Evolutionary conservation across 1,140 invertebrate species (phyloP).

Genomic region (Coptotermes formosanus): DNA sequence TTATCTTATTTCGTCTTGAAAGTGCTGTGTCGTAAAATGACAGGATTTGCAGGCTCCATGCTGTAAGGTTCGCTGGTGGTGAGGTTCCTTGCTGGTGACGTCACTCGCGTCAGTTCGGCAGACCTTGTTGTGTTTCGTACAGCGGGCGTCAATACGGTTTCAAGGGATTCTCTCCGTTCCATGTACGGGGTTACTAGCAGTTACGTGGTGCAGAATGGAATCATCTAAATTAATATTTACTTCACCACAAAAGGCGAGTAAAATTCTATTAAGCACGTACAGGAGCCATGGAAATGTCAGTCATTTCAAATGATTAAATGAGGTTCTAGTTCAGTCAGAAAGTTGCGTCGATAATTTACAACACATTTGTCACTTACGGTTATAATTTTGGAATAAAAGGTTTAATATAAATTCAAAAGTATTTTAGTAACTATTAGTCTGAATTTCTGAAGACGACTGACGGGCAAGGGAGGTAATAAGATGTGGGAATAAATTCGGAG

Average conservation of each 20-base stretch:
- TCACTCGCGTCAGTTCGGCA: neutral
- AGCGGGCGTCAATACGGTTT: neutral
- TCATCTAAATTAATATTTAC: neutral
- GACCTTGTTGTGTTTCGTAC: neutral
- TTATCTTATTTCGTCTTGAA: neutral
- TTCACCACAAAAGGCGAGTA: neutral
- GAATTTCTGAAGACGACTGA: no score
- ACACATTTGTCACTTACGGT: no score
- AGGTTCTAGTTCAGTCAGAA: no score
- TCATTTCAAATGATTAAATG: neutral
- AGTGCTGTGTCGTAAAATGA: neutral
- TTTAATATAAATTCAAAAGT: no score
- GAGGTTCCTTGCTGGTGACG: neutral
- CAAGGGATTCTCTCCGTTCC: neutral
- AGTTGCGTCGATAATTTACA: no score
- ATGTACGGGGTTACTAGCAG: neutral
- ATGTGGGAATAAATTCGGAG: no score
- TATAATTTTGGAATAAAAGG: no score
- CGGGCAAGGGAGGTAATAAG: no score
- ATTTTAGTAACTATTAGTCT: no score
- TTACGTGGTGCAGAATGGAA: neutral
- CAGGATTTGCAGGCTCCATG: neutral
- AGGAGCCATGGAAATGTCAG: neutral
- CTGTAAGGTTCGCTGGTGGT: neutral
- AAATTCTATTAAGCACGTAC: neutral